phyloP scores from a whole-genome alignment of 2,888 invertebrate species.

The Andrena bicolor region DNA sequence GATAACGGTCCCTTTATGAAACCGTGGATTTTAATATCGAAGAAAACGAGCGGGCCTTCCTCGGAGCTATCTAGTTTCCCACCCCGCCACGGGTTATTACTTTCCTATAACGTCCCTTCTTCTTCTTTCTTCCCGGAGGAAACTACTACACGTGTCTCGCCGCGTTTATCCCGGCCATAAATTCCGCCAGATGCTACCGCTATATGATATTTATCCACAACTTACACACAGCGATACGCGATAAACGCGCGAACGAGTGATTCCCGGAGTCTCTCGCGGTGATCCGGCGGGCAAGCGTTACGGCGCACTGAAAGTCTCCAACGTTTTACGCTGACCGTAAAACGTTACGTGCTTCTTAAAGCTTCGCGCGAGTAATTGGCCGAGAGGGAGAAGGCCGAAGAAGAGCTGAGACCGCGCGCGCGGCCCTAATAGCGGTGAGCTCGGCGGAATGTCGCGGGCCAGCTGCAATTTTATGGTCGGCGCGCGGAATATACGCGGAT shows the following conservation, averaged over 20 bases:
- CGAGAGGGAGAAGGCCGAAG: neutral
- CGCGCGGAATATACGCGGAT: neutral
- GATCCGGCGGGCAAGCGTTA: neutral
- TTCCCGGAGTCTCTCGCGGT: neutral
- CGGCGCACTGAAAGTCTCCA: neutral
- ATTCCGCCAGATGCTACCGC: slow-evolving; percentile 21
- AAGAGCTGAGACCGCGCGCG: neutral
- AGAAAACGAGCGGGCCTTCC: neutral
- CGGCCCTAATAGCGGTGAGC: neutral
- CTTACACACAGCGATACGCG: neutral
- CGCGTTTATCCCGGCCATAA: slow-evolving; percentile 39
- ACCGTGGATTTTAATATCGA: neutral
- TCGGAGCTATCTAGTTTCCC: neutral
- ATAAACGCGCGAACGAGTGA: slow-evolving; percentile 13
- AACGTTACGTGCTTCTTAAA: slow-evolving; percentile 8
- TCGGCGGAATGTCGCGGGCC: slow-evolving; percentile 20
- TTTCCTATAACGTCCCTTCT: neutral
- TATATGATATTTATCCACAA: slow-evolving; percentile 18
- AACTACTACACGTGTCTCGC: neutral
- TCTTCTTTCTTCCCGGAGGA: slow-evolving; percentile 2
- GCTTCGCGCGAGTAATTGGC: slow-evolving; percentile 15
- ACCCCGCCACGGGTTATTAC: neutral
- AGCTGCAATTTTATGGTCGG: slow-evolving; percentile 16
- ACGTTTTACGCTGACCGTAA: slow-evolving; percentile 1
- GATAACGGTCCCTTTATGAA: neutral